Base-by-base conservation (phyloP, 2,888 invertebrate species). In the Eurytoma californica region DNA sequence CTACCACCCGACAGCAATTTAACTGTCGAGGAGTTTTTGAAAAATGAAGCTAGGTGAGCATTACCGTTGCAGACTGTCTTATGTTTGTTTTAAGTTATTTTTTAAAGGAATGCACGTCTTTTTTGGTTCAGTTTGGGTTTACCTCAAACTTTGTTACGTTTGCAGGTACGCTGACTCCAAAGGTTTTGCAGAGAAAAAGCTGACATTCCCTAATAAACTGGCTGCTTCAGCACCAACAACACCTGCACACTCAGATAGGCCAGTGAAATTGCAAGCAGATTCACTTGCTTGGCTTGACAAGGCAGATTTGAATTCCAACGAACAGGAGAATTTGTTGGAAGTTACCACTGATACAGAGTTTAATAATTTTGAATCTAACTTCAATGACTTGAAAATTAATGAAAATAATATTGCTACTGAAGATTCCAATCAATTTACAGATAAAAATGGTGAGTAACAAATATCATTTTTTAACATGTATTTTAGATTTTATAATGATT, bases 1-100 rank as follows among this genome's bases (percentile, higher is more conserved):
- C 83, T 85, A 70, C 80, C 87, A 28, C 81, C 86, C 51, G 67
- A 77, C 16, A 65, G 69, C n/a, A 74, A 74, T 67, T 16, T 79
- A 3, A 80, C 77, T n/a, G 80, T 80, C 28, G 80, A 82, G 39
- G 82, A 80, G 49, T 82, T 82, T 69, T 53, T 82, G 24, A 55
- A 53, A 24, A 68, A 82, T 61, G 82, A 81, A 65, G 67, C 73
- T 1, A 77, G 58, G 81, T 81, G 24, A 79, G 69, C 3, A 24
- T 24, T 51, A 4, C 4, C n/a, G n/a, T 65, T 24, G 13, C 12
- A 66, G 30, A 0, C 2, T 18, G 13, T 63, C 13, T 0, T 39
- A 53, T 53, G 53, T 39, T 47, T 13, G 1, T 63, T 39, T 28
- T n/a, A 1, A 63, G 12, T 39, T 39, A 1, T 65, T 65, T 30